These are phyloP conservation scores for Coracias cyanogaster DNA, from an alignment of 2,797 vertebrate genomes.

Conservation along the genomic window DNA sequence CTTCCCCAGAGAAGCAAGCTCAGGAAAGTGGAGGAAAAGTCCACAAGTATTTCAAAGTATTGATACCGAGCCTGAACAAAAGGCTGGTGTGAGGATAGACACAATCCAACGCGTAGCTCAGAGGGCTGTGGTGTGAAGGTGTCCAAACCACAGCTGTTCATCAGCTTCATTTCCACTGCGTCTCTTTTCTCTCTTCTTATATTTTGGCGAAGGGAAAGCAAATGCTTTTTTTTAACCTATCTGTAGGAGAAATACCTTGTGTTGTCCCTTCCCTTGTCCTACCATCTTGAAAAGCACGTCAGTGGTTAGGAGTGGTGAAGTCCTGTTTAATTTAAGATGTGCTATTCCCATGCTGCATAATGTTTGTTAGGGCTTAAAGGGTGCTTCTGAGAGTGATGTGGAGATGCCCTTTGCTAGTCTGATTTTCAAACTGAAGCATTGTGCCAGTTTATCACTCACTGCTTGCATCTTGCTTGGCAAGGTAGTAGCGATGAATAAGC, in stretches of 20 bases:
- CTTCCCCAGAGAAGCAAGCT: neutral
- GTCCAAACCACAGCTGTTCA: neutral
- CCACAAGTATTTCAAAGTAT: neutral
- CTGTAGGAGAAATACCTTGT: neutral
- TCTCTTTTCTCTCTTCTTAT: neutral
- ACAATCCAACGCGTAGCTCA: neutral
- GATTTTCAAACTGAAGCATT: neutral
- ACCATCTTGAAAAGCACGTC: neutral
- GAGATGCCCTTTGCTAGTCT: neutral
- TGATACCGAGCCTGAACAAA: neutral
- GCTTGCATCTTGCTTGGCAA: neutral
- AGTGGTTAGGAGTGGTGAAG: neutral
- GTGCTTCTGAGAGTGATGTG: fast-evolving
- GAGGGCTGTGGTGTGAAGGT: neutral
- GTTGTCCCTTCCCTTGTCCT: neutral
- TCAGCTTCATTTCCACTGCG: neutral
- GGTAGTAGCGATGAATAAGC: neutral
- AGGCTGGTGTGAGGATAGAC: neutral
- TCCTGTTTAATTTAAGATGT: neutral
- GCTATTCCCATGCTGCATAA: neutral
- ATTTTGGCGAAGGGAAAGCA: neutral
- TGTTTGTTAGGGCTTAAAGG: neutral
- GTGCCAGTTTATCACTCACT: neutral
- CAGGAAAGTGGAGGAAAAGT: neutral
- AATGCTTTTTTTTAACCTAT: neutral